Percentiles rank a stretch among this genome's conserved stretches.
Evolutionary conservation across 2,113 vertebrate species (phyloP).

Genomic region (Pontoporia blainvillei): DNA sequence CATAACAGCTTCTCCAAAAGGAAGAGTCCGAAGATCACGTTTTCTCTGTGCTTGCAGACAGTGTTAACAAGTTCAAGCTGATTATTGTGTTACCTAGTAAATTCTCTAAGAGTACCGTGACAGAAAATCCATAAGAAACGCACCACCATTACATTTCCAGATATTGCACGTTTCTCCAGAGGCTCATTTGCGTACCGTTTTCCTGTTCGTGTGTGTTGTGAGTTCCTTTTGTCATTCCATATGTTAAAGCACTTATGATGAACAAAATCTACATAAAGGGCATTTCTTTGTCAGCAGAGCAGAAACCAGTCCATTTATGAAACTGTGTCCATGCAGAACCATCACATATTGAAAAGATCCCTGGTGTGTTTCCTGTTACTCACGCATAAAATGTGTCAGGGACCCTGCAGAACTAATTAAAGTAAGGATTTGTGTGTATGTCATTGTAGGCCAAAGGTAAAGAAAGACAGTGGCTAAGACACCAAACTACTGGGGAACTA

Average conservation of each 20-base stretch:
- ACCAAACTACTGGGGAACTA: slow-evolving; percentile 93
- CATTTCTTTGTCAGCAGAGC: slow-evolving; percentile 26
- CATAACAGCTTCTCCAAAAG: neutral
- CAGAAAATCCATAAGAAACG: neutral
- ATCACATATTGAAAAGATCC: slow-evolving; percentile 5
- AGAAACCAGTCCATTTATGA: neutral
- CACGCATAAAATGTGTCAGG: neutral
- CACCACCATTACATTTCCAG: neutral
- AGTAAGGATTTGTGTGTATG: slow-evolving; percentile 31
- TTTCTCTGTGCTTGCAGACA: neutral
- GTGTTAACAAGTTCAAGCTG: neutral
- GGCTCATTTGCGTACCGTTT: slow-evolving; percentile 10
- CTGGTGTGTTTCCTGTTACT: neutral
- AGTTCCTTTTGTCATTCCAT: neutral
- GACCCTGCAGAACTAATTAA: neutral
- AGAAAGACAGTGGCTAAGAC: slow-evolving; percentile 96
- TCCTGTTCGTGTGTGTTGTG: neutral
- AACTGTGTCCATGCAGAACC: neutral
- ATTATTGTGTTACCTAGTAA: slow-evolving; percentile 33
- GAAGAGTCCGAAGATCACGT: neutral
- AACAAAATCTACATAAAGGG: slow-evolving; percentile 27
- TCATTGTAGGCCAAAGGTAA: slow-evolving; percentile 93
- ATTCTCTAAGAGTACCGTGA: neutral
- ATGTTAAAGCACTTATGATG: slow-evolving; percentile 44
- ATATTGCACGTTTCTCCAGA: neutral